Evolutionary conservation across 2,888 invertebrate genomes (phyloP).

Genomic region (Conomelus anceps): DNA sequence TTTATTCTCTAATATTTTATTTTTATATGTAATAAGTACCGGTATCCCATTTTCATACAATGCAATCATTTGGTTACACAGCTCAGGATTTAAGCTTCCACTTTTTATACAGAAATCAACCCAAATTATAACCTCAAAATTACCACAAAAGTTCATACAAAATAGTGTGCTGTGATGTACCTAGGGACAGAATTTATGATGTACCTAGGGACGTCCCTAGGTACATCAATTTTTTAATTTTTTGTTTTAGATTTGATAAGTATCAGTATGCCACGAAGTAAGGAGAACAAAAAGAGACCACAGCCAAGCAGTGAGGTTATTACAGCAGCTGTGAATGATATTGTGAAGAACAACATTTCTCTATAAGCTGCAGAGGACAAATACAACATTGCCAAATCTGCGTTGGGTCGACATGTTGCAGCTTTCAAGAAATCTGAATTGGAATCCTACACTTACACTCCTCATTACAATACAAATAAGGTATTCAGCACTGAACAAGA

Average conservation of each 20-base stretch:
- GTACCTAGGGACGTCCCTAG: not conserved
- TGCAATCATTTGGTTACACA: not conserved
- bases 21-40: too few relatives aligned
- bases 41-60: not conserved
- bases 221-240: not conserved
- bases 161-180: not conserved
- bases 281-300: conserved; percentile 16
- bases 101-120: not conserved
- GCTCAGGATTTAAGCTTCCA: not conserved
- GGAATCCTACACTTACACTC: not conserved
- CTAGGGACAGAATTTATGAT: not conserved
- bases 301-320: not conserved
- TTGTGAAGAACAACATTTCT: not conserved
- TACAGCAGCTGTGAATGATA: not conserved
- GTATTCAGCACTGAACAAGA: conserved; percentile 20
- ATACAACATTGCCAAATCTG: conserved; percentile 19
- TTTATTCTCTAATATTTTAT: too few relatives aligned
- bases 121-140: not conserved
- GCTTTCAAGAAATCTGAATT: conserved; percentile 15
- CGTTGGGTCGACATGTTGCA: conserved; percentile 10
- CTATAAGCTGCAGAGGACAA: not conserved
- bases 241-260: not conserved
- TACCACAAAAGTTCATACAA: not conserved
- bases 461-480: conserved; percentile 1
- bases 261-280: not conserved